Evolutionary conservation across 2,888 invertebrate species (phyloP), one percentile per base, ranked within the genome.

Genomic region (Lomographa bimaculata): DNA sequence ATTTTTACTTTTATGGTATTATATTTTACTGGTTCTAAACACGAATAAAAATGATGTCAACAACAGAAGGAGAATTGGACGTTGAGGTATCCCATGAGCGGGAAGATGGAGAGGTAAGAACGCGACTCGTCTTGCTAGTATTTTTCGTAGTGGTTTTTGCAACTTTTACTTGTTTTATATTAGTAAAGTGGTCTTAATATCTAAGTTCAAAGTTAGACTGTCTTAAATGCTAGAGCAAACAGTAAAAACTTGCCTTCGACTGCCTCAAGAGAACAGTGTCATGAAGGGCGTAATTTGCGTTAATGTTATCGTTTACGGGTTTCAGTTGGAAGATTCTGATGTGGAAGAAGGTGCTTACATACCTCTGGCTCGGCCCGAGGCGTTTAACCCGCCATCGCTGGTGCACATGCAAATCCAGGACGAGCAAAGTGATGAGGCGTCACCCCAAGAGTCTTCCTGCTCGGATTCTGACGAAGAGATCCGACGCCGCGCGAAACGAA

Each of bases 61-160:
- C 89, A 38, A 92, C 92, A 86, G 92, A 92, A 75, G 90, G 90
- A 57, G 92, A 92, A 66, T 70, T 90, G 55, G 82, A 91, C 56
- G 80, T 91, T 47, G 85, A 90, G 46, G 89, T 91, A 59, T 87
- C 91, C 55, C 90, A 90, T 50, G 93, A 92, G 69, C 77, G 91
- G 45, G 92, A 93, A 67, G 93, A 93, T 46, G 93, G 93, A 61
- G 93, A 93, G 91, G 93, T 93, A 80, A 87, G 81, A 79, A 74
- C 71, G 79, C 56, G 48, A 40, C 56, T 52, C 54, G 51, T 42
- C 21, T 38, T 11, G 19, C 5, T 30, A 12, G 5, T 36, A 7
- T 42, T 36, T 29, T 23, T n/a, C 12, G n/a, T 4, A 1, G 5
- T 17, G 24, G n/a, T 30, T 41, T 25, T 20, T 11, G 19, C 11